phyloP scores from a whole-genome alignment of 2,888 invertebrate genomes.

The Ganaspis brasiliensis region DNA sequence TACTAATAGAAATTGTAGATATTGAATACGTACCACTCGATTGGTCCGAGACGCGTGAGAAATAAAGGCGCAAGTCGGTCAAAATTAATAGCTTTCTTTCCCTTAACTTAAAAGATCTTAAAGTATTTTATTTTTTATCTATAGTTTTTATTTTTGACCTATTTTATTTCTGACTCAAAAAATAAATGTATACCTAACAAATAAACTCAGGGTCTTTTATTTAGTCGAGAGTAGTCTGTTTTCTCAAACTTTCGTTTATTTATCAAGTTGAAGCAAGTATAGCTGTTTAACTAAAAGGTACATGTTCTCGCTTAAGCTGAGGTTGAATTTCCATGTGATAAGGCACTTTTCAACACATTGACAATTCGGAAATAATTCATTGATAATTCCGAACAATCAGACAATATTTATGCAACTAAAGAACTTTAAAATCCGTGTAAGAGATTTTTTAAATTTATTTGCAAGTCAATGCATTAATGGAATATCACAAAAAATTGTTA shows the following conservation, averaged over 20 bases:
- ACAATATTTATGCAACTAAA: too few relatives aligned
- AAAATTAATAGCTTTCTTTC: conserved; percentile 75
- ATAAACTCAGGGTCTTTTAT: conserved; percentile 62
- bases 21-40: conserved; percentile 79
- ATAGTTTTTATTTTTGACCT: too few relatives aligned
- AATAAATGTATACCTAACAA: conserved; percentile 57
- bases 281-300: conserved; percentile 73
- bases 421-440: neutral
- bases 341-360: conserved; percentile 52
- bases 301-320: conserved; percentile 72
- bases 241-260: conserved; percentile 71
- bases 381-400: neutral
- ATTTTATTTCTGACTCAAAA: conserved; percentile 58
- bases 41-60: conserved; percentile 81
- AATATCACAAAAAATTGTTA: too few relatives aligned
- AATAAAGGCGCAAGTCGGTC: conserved; percentile 80
- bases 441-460: neutral
- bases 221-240: conserved; percentile 62
- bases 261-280: conserved; percentile 69
- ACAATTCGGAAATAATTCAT: neutral
- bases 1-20: conserved; percentile 57
- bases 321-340: conserved; percentile 71
- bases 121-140: too few relatives aligned
- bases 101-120: conserved; percentile 58
- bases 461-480: neutral